These are phyloP conservation scores for Sisyra terminalis DNA, from an alignment of 2,888 invertebrate species.

Conservation along the genomic window DNA sequence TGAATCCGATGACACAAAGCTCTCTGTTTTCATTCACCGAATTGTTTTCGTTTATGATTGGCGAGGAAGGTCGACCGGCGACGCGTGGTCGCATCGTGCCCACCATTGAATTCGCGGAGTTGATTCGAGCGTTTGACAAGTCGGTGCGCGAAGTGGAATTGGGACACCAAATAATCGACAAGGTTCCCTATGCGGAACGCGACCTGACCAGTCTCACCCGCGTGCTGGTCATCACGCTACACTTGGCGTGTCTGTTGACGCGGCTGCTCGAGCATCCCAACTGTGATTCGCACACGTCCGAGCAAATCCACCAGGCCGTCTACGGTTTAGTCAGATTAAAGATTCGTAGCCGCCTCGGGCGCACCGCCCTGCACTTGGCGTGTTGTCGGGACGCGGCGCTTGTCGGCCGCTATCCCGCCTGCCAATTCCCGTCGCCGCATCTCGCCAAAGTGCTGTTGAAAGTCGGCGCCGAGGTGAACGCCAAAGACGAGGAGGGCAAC, in stretches of 20 bases:
- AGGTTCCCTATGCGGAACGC: conserved; percentile 43
- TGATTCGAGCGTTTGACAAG: conserved; percentile 67
- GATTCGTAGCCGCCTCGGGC: conserved; percentile 41
- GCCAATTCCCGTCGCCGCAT: conserved; percentile 50
- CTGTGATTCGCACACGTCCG: conserved; percentile 23
- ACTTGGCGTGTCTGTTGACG: conserved; percentile 63
- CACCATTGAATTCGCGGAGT: conserved; percentile 64
- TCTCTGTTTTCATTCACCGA: conserved; percentile 90
- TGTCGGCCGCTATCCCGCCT: conserved; percentile 48
- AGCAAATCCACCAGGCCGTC: conserved; percentile 52
- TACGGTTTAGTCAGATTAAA: conserved; percentile 62
- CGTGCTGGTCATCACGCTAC: conserved; percentile 71
- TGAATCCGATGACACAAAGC: conserved; percentile 90
- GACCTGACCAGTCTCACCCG: conserved; percentile 68
- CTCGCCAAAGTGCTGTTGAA: conserved; percentile 58
- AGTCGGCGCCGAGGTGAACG: conserved; percentile 70
- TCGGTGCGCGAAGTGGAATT: conserved; percentile 60
- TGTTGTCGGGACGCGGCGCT: conserved; percentile 63
- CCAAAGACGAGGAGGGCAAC: conserved; percentile 66
- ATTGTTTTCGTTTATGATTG: conserved; percentile 86
- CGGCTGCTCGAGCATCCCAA: conserved; percentile 34
- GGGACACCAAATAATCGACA: conserved; percentile 41
- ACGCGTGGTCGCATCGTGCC: conserved; percentile 57
- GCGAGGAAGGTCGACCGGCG: conserved; percentile 56
- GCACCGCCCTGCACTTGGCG: conserved; percentile 65